A percentile compares a stretch with the other conserved stretches of the same genome.
Evolutionary conservation across 2,888 invertebrate species (phyloP).

Genomic region (Drepanosiphum platanoidis): DNA sequence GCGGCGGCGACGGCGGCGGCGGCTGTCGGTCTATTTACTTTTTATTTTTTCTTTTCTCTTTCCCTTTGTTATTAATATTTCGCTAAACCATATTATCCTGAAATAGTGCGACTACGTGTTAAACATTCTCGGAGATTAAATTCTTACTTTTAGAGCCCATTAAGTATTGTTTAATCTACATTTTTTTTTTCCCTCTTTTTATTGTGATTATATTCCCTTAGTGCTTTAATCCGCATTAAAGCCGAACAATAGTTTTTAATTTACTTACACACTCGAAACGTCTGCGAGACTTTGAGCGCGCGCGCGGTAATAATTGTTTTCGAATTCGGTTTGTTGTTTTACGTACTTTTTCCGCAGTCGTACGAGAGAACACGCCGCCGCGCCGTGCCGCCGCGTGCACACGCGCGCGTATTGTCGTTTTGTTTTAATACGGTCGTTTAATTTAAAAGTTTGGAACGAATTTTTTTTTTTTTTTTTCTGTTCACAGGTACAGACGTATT

Average conservation of each 20-base stretch:
- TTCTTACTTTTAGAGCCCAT: not conserved
- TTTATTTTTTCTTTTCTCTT: not conserved
- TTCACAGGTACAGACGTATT: not conserved
- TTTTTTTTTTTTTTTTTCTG: not conserved
- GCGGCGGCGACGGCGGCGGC: too few species aligned
- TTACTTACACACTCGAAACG: not conserved
- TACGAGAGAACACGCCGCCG: too few species aligned
- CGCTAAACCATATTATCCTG: not conserved
- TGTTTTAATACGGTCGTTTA: too few species aligned
- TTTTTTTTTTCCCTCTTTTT: too few species aligned
- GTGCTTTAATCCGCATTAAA: conserved; percentile 17
- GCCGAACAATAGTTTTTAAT: not conserved
- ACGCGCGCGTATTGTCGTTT: not conserved
- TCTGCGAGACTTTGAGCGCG: conserved; percentile 19
- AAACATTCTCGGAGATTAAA: conserved; percentile 5
- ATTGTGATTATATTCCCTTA: conserved; percentile 16
- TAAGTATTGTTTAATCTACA: conserved; percentile 7
- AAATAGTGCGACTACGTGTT: not conserved
- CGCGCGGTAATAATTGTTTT: conserved; percentile 5
- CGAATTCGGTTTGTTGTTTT: conserved; percentile 4
- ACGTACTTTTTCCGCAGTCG: too few species aligned
- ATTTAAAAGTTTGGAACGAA: too few species aligned
- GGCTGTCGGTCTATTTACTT: not conserved
- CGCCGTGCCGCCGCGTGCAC: too few species aligned
- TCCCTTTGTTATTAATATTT: not conserved